phyloP scores from a whole-genome alignment of 2,888 invertebrate species.

The Lottia scabra region DNA sequence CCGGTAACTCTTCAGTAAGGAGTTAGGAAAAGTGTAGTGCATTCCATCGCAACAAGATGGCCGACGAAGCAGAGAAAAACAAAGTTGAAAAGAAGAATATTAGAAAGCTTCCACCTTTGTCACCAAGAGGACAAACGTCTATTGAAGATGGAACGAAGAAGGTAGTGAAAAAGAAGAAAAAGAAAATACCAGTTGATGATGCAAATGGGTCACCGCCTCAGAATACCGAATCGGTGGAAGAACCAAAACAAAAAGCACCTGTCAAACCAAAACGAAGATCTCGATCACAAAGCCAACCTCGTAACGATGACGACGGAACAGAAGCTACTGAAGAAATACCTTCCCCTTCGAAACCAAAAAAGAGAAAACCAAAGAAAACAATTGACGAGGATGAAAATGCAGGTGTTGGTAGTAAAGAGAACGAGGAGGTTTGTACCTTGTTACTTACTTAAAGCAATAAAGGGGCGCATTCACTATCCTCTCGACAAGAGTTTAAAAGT shows the following conservation, averaged over 20 bases:
- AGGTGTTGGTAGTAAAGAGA: conserved; percentile 36
- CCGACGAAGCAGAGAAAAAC: conserved; percentile 12
- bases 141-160: conserved; percentile 35
- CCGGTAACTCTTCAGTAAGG: background rate
- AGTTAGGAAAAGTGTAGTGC: background rate
- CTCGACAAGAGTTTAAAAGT: too few species aligned
- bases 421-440: too few species aligned
- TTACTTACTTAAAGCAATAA: too few species aligned
- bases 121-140: conserved; percentile 22
- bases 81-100: conserved; percentile 14
- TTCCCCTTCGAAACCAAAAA: conserved; percentile 41
- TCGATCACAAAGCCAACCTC: background rate
- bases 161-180: conserved; percentile 48
- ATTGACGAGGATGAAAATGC: conserved; percentile 31
- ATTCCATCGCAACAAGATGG: conserved; percentile 32
- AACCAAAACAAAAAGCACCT: conserved; percentile 35
- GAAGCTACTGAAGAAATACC: conserved; percentile 30
- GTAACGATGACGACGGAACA: conserved; percentile 10
- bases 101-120: conserved; percentile 42
- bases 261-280: background rate
- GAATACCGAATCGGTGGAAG: conserved; percentile 28
- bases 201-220: background rate
- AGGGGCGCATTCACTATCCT: too few species aligned
- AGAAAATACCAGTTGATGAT: conserved; percentile 39
- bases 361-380: conserved; percentile 34